These are phyloP conservation scores for Tipula helvola DNA, from an alignment of 2,888 invertebrate genomes.

Conservation along the genomic window DNA sequence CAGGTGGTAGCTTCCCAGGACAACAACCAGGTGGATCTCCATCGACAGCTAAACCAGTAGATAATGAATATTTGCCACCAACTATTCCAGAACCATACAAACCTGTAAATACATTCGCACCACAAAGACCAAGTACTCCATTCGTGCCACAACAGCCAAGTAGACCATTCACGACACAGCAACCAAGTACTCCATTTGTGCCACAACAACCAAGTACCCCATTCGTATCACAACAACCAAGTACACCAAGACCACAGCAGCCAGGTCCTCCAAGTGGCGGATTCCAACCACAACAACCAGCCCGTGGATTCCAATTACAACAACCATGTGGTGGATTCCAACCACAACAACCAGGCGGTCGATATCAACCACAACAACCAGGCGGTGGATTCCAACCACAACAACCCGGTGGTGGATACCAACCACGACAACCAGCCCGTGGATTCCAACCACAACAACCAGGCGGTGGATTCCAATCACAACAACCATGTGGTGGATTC, in stretches of 20 bases:
- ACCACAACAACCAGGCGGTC: constrained; percentile 5
- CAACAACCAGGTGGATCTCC: neutral
- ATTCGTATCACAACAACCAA: constrained; percentile 16
- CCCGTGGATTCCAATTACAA: constrained; percentile 12
- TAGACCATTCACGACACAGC: neutral
- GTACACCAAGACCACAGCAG: neutral
- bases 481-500: constrained; percentile 6
- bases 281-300: neutral
- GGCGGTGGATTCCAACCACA: neutral
- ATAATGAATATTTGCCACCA: neutral
- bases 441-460: constrained; percentile 16
- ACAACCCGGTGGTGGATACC: constrained; percentile 11
- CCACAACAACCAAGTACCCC: constrained; percentile 6
- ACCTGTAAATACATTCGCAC: neutral
- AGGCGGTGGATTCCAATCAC: constrained; percentile 10
- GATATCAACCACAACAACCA: constrained; percentile 9
- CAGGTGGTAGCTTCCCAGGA: no score
- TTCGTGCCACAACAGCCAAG: constrained; percentile 16
- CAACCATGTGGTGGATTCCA: constrained; percentile 11
- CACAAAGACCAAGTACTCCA: constrained; percentile 14
- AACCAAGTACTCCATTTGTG: neutral
- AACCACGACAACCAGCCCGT: neutral
- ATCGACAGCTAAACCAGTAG: neutral
- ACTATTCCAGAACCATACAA: neutral
- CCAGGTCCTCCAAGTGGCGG: neutral